Base-by-base conservation (phyloP, 2,888 invertebrate species). In the Marronus borbonicus region DNA sequence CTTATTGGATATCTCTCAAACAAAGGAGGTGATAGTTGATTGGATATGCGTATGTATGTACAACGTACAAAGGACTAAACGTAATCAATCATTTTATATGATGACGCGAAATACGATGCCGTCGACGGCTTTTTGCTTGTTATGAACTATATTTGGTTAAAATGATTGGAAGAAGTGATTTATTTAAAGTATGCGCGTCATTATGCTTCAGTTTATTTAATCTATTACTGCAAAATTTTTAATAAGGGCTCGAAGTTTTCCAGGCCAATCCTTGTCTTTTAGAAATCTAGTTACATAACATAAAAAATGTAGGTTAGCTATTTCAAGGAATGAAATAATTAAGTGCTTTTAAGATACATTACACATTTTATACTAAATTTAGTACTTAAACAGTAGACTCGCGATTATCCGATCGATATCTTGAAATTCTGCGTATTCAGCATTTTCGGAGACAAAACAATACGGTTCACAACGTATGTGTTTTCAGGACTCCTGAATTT, bases 41-140 rank as follows among this genome's bases (percentile, higher is more conserved):
- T 68, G 28, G 55, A 14, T 36, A 65, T 39, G 44, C 14, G 12
- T 12, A 44, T 36, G 31, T 39, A 36, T 14, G 2, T 12, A 44
- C 44, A 36, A 17, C 36, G 12, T 36, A 17, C 17, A 65, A 10
- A 24, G 10, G 28, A 14, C 68, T 68, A 50, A 50, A 28, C 14
- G 39, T 68, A 68, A 68, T 68, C 50, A 68, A 68, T 68, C 50
- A 68, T 24, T 28, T 50, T 14, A 49, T 20, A 62, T 62, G 68
- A 68, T 68, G 68, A 68, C 68, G 49, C 20, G 68, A 24, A 28
- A 68, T 68, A 24, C 24, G 28, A 68, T 49, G 14, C 50, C 50
- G 8, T 8, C 3, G 44, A 68, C 28, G 14, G 20, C 17, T 68
- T 50, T 50, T 62, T 12, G 28, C 31, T 31, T 28, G 17, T 55